Evolutionary conservation across 1,140 invertebrate genomes (phyloP).

Genomic region (Hyposmocoma kahamanoa): DNA sequence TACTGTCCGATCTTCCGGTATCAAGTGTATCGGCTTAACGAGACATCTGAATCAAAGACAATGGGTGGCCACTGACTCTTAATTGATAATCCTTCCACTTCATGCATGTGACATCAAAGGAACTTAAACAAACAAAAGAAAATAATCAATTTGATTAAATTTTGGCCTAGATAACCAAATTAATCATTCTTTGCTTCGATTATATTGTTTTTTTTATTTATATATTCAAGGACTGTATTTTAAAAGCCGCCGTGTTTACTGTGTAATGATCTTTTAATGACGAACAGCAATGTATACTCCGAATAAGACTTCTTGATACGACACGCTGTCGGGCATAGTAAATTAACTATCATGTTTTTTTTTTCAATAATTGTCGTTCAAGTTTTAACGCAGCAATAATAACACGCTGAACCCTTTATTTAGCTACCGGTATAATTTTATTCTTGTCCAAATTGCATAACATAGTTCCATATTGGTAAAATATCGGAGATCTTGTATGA

Average conservation of each 20-base stretch:
- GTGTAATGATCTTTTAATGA: conserved; percentile 2
- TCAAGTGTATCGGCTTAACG: conserved; percentile 33
- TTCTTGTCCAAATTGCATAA: no score
- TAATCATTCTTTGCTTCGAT: background rate
- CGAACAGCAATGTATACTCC: background rate
- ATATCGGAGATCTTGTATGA: no score
- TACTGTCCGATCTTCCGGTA: conserved; percentile 37
- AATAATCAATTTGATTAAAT: background rate
- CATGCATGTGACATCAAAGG: no score
- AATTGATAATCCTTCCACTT: conserved; percentile 55
- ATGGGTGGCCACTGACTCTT: conserved; percentile 40
- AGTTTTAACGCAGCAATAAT: background rate
- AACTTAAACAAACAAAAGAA: no score
- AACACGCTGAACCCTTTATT: no score
- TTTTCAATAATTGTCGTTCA: background rate
- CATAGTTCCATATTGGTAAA: no score
- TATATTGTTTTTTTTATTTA: background rate
- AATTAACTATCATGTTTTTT: background rate
- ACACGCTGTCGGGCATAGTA: background rate
- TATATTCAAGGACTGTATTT: conserved; percentile 2
- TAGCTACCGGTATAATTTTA: no score
- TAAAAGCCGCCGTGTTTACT: background rate
- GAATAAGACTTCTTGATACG: background rate
- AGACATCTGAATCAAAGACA: conserved; percentile 54
- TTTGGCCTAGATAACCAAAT: background rate